Conservation (phyloP, 1,140 invertebrate genomes). For the Aphelenchoides avenae region DNA sequence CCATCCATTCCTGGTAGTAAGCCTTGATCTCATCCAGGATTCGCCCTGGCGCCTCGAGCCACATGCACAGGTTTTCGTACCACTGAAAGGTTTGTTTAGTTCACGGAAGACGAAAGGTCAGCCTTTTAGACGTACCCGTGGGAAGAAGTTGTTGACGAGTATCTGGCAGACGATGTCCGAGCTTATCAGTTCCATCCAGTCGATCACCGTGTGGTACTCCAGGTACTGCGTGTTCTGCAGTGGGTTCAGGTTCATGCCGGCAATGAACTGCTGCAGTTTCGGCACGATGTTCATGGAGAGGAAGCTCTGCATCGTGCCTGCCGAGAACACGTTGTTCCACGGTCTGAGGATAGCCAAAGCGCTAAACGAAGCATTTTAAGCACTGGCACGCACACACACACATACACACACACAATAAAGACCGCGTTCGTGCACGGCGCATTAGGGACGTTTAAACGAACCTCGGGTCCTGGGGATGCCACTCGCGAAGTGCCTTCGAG, state of each 20-base stretch:
- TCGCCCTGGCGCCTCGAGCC: conserved; percentile 31
- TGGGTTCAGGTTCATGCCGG: conserved; percentile 27
- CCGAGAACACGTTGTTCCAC: conserved; percentile 78
- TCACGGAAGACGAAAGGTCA: conserved; percentile 7
- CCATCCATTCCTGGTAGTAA: conserved; percentile 47
- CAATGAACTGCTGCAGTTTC: conserved; percentile 32
- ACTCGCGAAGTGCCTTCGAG: conserved; percentile 75
- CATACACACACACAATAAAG: too few relatives aligned
- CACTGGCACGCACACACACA: too few relatives aligned
- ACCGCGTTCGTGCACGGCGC: neutral
- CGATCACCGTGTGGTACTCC: conserved; percentile 20
- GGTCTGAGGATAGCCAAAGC: conserved; percentile 84
- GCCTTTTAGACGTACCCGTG: conserved; percentile 34
- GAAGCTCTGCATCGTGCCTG: conserved; percentile 42
- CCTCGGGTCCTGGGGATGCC: conserved; percentile 64
- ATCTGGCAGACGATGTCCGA: conserved; percentile 44
- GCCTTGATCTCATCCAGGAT: conserved; percentile 27
- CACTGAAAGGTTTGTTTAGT: conserved; percentile 36
- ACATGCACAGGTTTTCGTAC: conserved; percentile 31
- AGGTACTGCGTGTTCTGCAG: conserved; percentile 2
- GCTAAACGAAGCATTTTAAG: conserved; percentile 64
- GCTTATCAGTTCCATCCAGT: conserved; percentile 44
- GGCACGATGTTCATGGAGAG: conserved; percentile 53
- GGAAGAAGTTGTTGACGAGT: conserved; percentile 47
- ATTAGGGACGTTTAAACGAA: conserved; percentile 4